Percentiles rank a stretch among this genome's conserved stretches.
Evolutionary conservation across 1,140 invertebrate genomes (phyloP).

Genomic region (Drosophila kurseongensis): DNA sequence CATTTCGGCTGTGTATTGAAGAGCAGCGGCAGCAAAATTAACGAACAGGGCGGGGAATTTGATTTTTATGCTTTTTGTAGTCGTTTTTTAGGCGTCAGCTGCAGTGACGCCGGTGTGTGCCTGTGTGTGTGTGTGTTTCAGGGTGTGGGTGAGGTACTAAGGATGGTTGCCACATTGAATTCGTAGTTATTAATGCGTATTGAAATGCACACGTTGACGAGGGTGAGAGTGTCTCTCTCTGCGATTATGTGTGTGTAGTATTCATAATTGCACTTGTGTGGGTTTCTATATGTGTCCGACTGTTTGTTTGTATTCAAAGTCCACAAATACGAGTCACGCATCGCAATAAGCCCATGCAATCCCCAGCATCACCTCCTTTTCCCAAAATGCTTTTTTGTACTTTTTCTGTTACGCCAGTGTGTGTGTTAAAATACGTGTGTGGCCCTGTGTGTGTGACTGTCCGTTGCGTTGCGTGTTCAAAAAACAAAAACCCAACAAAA

Average conservation of each 20-base stretch:
- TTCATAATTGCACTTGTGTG: constrained; percentile 43
- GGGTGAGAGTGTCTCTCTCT: constrained; percentile 48
- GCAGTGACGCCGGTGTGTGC: constrained; percentile 41
- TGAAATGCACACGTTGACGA: constrained; percentile 64
- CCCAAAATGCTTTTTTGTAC: constrained; percentile 50
- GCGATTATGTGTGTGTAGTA: constrained; percentile 22
- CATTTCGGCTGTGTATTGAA: constrained; percentile 38
- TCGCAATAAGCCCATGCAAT: constrained; percentile 73
- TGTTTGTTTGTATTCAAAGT: constrained; percentile 80
- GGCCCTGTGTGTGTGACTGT: constrained; percentile 38
- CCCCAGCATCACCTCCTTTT: constrained; percentile 11
- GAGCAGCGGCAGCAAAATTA: constrained; percentile 64
- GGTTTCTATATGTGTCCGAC: constrained; percentile 43
- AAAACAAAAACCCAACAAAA: constrained; percentile 64
- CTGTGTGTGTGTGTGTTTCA: constrained; percentile 20
- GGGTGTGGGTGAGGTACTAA: constrained; percentile 7
- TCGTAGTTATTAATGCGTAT: constrained; percentile 81
- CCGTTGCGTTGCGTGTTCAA: constrained; percentile 51
- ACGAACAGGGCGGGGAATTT: constrained; percentile 70
- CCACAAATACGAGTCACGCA: constrained; percentile 80
- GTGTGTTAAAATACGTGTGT: constrained; percentile 6
- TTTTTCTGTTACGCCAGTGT: constrained; percentile 32
- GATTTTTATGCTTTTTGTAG: constrained; percentile 78
- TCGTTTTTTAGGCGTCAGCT: constrained; percentile 76
- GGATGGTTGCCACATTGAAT: constrained; percentile 73